Percentiles rank a stretch among this genome's conserved stretches.
phyloP scores from a whole-genome alignment of 1,140 invertebrate genomes.

The Onthophagus taurus region DNA sequence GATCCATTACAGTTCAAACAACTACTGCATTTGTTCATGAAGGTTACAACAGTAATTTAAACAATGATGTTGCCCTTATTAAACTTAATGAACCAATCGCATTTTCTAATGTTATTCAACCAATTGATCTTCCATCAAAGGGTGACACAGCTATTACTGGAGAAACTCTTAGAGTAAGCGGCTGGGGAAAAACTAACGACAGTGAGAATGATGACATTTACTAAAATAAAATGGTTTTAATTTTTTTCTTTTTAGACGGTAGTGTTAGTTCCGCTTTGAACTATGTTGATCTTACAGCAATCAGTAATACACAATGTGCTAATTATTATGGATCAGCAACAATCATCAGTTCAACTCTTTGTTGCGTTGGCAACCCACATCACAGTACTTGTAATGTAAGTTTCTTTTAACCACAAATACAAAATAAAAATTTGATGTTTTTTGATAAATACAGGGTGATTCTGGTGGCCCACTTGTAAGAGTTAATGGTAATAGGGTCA shows the following conservation, averaged over 20 bases:
- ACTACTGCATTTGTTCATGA: slow-evolving; percentile 37
- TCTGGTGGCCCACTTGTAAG: slow-evolving; percentile 19
- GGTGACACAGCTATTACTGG: slow-evolving; percentile 32
- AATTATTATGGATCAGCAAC: slow-evolving; percentile 13
- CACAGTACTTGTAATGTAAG: slow-evolving; percentile 26
- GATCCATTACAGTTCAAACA: slow-evolving; percentile 32
- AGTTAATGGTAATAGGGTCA: not conserved
- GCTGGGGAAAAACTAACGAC: slow-evolving; percentile 38
- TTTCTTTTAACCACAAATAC: not conserved
- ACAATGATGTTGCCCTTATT: slow-evolving; percentile 47
- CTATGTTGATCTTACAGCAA: slow-evolving; percentile 22
- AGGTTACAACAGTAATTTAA: slow-evolving; percentile 36
- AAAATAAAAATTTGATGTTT: slow-evolving; percentile 2
- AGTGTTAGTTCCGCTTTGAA: slow-evolving; percentile 19
- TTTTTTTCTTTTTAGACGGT: slow-evolving; percentile 7
- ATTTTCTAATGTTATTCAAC: slow-evolving; percentile 38
- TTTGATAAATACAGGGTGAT: slow-evolving; percentile 21
- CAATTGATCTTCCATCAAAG: slow-evolving; percentile 30
- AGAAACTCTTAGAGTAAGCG: slow-evolving; percentile 27
- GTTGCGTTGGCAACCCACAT: slow-evolving; percentile 17
- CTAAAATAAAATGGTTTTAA: not conserved
- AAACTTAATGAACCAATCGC: slow-evolving; percentile 39
- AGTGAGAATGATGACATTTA: slow-evolving; percentile 20
- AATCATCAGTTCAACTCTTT: slow-evolving; percentile 20
- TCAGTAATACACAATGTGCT: slow-evolving; percentile 22